These are phyloP conservation scores for Heteromormyrus szaboi DNA, from an alignment of 2,797 vertebrate genomes.

Conservation along the genomic window DNA sequence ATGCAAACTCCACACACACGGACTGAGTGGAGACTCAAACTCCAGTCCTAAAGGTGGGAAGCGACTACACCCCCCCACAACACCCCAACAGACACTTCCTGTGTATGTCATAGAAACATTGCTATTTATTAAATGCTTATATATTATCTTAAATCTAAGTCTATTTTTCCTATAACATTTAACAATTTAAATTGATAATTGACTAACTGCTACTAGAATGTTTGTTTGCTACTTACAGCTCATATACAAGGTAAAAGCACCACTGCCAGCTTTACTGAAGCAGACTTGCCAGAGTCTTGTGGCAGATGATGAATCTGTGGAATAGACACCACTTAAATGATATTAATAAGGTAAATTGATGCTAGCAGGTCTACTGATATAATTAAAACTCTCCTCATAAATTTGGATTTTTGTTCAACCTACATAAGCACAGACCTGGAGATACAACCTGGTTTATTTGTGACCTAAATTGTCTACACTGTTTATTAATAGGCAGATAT, in stretches of 20 bases:
- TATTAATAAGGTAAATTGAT: background rate
- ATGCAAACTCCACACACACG: background rate
- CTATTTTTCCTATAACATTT: background rate
- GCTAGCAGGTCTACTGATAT: background rate
- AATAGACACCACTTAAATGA: background rate
- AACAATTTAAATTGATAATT: background rate
- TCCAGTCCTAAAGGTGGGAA: background rate
- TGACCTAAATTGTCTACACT: background rate
- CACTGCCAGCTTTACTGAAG: background rate
- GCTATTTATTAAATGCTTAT: background rate
- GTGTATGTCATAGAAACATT: background rate
- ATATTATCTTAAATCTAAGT: background rate
- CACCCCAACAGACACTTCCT: background rate
- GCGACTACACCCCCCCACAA: background rate
- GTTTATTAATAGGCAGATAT: conserved; percentile 10
- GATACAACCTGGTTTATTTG: background rate
- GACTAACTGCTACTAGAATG: background rate
- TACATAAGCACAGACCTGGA: background rate
- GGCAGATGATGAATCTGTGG: background rate
- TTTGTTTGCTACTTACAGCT: background rate
- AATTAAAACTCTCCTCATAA: background rate
- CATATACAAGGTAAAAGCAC: background rate
- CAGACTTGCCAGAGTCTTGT: background rate
- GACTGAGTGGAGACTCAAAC: background rate
- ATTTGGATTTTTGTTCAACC: background rate